These are phyloP conservation scores for Haplotaxodon microlepis DNA, from an alignment of 2,113 vertebrate species.

Conservation along the genomic window DNA sequence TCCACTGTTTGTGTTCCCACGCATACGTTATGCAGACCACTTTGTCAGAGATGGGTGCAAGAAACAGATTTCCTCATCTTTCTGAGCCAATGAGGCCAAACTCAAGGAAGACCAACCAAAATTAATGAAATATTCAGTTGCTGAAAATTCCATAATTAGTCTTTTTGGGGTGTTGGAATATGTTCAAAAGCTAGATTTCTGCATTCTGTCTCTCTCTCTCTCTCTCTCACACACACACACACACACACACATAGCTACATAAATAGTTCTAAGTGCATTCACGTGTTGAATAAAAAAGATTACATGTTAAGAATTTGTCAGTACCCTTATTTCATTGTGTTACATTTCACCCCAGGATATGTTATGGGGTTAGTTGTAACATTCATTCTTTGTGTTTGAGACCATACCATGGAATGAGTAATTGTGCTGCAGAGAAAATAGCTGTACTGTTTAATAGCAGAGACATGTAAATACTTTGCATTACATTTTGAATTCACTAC, in stretches of 20 bases:
- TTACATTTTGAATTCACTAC: not conserved
- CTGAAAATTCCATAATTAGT: no score
- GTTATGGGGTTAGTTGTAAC: not conserved
- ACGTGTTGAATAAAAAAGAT: not conserved
- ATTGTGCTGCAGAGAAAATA: not conserved
- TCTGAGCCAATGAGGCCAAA: no score
- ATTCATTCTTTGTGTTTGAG: not conserved
- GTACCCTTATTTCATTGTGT: not conserved
- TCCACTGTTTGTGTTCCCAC: no score
- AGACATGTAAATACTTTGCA: not conserved
- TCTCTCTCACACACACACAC: no score
- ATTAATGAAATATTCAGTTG: no score
- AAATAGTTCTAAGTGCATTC: not conserved
- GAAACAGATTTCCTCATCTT: no score
- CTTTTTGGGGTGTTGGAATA: no score
- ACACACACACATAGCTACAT: rapidly evolving
- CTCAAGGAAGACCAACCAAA: no score
- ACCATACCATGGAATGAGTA: not conserved
- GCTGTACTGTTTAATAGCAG: not conserved
- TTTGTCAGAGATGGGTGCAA: no score
- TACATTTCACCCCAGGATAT: not conserved
- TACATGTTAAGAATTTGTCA: not conserved
- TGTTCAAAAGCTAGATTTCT: no score
- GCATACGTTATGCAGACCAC: no score
- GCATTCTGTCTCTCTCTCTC: no score